Conservation (phyloP, 2,113 vertebrate species). For the Lagopus leucura region DNA sequence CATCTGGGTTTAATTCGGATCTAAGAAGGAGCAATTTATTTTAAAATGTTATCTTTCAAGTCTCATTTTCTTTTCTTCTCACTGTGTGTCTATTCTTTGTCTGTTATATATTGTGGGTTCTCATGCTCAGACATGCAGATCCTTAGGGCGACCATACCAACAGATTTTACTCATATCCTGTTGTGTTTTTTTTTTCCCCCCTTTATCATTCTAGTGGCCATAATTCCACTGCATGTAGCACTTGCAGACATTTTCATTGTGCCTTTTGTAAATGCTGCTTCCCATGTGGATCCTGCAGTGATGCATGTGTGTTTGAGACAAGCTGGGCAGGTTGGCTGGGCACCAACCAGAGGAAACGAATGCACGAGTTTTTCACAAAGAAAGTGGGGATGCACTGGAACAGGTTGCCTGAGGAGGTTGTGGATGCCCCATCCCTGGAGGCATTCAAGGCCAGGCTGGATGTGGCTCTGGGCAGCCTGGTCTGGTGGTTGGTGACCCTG, state of each 20-base stretch:
- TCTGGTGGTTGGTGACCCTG: no score
- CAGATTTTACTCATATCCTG: constrained; percentile 46
- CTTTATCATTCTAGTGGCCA: constrained; percentile 45
- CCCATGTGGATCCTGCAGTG: background rate
- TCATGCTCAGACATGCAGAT: constrained; percentile 33
- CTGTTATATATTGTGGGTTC: background rate
- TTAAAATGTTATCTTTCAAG: constrained; percentile 50
- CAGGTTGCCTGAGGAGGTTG: no score
- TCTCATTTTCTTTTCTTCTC: constrained; percentile 1
- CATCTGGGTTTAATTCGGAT: constrained; percentile 71
- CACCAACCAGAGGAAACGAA: background rate
- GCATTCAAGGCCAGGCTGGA: no score
- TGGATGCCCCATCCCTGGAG: no score
- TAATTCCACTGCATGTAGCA: constrained; percentile 66
- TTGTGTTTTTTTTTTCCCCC: constrained; percentile 15
- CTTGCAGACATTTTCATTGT: constrained; percentile 50
- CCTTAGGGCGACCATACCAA: constrained; percentile 54
- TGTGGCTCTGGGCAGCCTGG: no score
- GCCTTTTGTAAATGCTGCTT: constrained; percentile 56
- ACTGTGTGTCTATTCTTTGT: background rate
- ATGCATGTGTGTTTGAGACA: background rate
- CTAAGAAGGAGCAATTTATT: constrained; percentile 61
- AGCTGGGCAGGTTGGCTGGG: background rate
- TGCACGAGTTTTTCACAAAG: background rate
- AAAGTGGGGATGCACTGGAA: no score